Evolutionary conservation across 2,888 invertebrate genomes (phyloP).

Genomic region (Diaperis boleti): DNA sequence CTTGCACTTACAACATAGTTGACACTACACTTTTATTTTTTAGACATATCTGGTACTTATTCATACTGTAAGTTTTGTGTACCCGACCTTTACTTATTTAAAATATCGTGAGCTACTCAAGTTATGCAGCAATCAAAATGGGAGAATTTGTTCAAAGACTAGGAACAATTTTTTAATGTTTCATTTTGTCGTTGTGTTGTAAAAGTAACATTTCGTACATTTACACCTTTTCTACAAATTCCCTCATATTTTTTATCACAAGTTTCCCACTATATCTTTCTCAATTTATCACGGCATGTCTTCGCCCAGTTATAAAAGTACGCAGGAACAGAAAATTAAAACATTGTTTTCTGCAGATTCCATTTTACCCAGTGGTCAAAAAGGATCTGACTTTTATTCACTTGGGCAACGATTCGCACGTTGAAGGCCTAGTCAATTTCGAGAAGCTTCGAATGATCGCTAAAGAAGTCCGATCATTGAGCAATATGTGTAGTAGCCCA

Average conservation of each 20-base stretch:
- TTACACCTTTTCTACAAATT: not conserved
- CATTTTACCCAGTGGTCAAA: constrained; percentile 91
- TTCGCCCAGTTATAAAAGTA: not conserved
- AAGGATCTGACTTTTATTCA: constrained; percentile 98
- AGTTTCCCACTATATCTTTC: not conserved
- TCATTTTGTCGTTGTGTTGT: too few species aligned
- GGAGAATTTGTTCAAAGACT: constrained; percentile 8
- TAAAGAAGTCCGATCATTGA: constrained; percentile 90
- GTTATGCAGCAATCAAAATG: not conserved
- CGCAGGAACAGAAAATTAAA: not conserved
- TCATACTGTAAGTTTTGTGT: constrained; percentile 54
- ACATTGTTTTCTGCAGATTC: constrained; percentile 69
- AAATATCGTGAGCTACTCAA: constrained; percentile 13
- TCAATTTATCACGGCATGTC: not conserved
- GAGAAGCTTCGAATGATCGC: constrained; percentile 99
- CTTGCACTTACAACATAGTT: not conserved
- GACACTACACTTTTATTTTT: constrained; percentile 37
- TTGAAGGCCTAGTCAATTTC: constrained; percentile 93
- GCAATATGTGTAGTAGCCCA: constrained; percentile 96
- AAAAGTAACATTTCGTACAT: too few species aligned
- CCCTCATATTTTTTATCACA: constrained; percentile 5
- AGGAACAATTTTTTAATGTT: not conserved
- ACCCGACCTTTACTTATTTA: constrained; percentile 9
- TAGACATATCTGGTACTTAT: constrained; percentile 67
- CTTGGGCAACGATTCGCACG: constrained; percentile 93